These are phyloP conservation scores for Periophthalmus modestus DNA, from an alignment of 2,113 vertebrate species.

Conservation along the genomic window DNA sequence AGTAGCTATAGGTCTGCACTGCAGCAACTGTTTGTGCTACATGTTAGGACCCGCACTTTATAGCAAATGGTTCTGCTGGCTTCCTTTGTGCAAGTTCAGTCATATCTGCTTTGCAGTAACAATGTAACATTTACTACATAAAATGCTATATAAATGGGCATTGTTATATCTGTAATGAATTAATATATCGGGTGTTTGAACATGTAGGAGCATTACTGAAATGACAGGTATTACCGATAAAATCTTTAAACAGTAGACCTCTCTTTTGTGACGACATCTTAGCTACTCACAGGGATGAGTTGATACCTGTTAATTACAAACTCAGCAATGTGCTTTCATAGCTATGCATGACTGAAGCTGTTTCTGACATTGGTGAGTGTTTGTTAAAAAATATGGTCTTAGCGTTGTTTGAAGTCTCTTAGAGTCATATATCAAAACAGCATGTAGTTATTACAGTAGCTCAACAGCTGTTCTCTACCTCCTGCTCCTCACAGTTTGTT, in stretches of 20 bases:
- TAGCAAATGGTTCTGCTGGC: conserved; percentile 34
- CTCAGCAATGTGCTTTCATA: conserved; percentile 10
- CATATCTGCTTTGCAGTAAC: conserved; percentile 44
- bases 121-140: conserved; percentile 28
- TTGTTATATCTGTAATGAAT: not conserved
- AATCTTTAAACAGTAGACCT: conserved; percentile 21
- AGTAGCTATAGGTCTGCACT: conserved; percentile 48
- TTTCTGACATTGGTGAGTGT: not conserved
- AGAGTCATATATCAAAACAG: not conserved
- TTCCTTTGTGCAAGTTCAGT: conserved; percentile 53
- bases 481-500: not conserved
- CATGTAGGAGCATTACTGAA: not conserved
- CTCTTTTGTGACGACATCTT: not conserved
- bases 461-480: not conserved
- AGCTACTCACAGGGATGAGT: conserved; percentile 14
- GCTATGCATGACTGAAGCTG: not conserved
- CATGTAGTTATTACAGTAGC: not conserved
- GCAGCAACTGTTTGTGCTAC: conserved; percentile 42
- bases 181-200: conserved; percentile 14
- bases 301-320: conserved; percentile 21
- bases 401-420: not conserved
- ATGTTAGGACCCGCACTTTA: conserved; percentile 54
- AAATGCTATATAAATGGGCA: not conserved
- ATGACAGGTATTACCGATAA: conserved; percentile 21
- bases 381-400: not conserved